Evolutionary conservation across 2,113 vertebrate genomes (phyloP).

Genomic region (Symphodus melops): DNA sequence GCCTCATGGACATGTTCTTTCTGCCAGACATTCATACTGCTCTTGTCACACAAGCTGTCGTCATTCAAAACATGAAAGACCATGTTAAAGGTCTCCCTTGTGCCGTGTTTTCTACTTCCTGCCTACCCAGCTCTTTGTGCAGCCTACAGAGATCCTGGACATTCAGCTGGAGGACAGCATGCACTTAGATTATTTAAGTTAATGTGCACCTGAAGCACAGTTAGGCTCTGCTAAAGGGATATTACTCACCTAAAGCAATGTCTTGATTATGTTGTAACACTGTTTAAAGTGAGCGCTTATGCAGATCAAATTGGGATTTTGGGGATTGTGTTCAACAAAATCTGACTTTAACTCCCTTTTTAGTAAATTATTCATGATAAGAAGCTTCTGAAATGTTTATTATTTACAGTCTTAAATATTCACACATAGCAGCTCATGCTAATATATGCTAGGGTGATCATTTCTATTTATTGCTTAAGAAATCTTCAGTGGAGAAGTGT

Average conservation of each 20-base stretch:
- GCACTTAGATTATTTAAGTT: conserved; percentile 27
- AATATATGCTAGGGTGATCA: not conserved
- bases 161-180: not conserved
- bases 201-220: conserved; percentile 24
- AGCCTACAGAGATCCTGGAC: conserved; percentile 5
- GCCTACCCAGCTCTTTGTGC: conserved; percentile 4
- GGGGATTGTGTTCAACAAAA: not conserved
- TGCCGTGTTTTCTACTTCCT: conserved; percentile 44
- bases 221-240: conserved; percentile 7
- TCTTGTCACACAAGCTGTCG: conserved; percentile 15
- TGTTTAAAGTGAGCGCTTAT: not conserved
- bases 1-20: conserved; percentile 18
- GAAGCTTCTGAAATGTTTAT: not conserved
- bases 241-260: conserved; percentile 8
- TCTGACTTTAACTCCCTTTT: conserved; percentile 8
- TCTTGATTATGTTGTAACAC: conserved; percentile 18
- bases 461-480: not conserved
- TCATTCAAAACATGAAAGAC: conserved; percentile 42
- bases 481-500: not conserved
- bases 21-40: conserved; percentile 27
- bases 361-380: conserved; percentile 28
- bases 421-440: not conserved
- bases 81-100: conserved; percentile 30
- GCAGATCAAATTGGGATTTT: conserved; percentile 1
- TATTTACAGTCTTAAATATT: conserved; percentile 9